Evolutionary conservation across 2,113 vertebrate species (phyloP).

Genomic region (Pampusana beccarii): DNA sequence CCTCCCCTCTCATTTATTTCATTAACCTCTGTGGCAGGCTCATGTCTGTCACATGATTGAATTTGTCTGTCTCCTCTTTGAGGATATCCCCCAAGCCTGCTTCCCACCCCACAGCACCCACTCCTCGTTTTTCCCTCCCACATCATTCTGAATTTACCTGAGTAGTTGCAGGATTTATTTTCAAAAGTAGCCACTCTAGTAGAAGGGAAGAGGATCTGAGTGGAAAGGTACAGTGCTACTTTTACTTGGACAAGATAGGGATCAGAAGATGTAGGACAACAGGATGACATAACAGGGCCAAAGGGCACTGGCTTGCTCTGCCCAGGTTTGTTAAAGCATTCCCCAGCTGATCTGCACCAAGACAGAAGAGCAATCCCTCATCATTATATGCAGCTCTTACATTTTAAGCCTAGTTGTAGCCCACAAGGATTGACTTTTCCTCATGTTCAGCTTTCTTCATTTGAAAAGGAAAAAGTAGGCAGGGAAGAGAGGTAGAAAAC

Average conservation of each 20-base stretch:
- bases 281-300: not conserved
- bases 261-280: not conserved
- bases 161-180: not conserved
- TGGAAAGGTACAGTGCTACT: not conserved
- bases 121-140: not conserved
- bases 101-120: not conserved
- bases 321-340: not conserved
- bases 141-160: not conserved
- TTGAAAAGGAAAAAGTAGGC: not conserved
- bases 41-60: not conserved
- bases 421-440: not conserved
- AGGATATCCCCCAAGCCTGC: not conserved
- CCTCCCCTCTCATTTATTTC: not conserved
- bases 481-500: not conserved
- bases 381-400: not conserved
- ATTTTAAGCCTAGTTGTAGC: not conserved
- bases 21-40: not conserved
- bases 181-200: not conserved
- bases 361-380: not conserved
- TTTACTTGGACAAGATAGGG: not conserved
- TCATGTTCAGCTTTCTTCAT: not conserved
- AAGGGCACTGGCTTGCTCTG: rapidly evolving
- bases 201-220: not conserved
- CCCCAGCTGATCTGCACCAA: not conserved
- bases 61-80: not conserved